Base-by-base conservation (phyloP, 2,113 vertebrate species). In the Microcebus jonahi region DNA sequence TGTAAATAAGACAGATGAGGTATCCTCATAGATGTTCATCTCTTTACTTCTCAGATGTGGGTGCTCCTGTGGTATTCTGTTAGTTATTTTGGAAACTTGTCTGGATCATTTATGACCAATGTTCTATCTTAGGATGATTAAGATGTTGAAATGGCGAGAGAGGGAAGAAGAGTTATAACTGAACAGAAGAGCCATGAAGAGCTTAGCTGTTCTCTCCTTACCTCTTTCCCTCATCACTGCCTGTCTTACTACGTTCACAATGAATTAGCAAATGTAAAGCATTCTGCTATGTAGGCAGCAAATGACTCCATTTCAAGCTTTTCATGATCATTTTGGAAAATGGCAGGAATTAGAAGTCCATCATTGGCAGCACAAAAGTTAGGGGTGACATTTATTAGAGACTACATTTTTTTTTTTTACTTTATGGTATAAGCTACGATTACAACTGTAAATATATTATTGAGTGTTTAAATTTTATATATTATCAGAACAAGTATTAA, bases 321-420 rank as follows among this genome's bases (percentile, higher is more conserved):
- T 92, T 91, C 42, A 34, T 65, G 27, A 82, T 95, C 48, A 48
- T 82, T 95, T 97, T 89, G 88, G 53, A 68, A 95, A 92, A 48
- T 36, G 23, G 61, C 25, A 89, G 20, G 13, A 67, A 93, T 89
- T 50, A 84, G 34, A 91, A 91, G 39, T 29, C 39, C 25, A 79
- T 6, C 45, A 39, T 67, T 92, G 83, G 31, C 59, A 89, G 55
- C 34, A 45, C 11, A 67, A 31, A 29, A 91, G 18, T 5, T 89
- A n/a, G 9, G 39, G 2, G 13, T 91, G 45, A 71, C 20, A 86
- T 89, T 93, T 91, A 91, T 61, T 91, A 17, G 23, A 79, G 55
- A 53, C 13, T 61, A 55, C 65, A 70, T 34, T 53, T 80, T 63
- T 83, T 21, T 21, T 6, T 65, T 91, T 79, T 91, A 15, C 55